These are phyloP conservation scores for Phylloscopus whistleri DNA, from an alignment of 2,113 vertebrate genomes.

Conservation along the genomic window DNA sequence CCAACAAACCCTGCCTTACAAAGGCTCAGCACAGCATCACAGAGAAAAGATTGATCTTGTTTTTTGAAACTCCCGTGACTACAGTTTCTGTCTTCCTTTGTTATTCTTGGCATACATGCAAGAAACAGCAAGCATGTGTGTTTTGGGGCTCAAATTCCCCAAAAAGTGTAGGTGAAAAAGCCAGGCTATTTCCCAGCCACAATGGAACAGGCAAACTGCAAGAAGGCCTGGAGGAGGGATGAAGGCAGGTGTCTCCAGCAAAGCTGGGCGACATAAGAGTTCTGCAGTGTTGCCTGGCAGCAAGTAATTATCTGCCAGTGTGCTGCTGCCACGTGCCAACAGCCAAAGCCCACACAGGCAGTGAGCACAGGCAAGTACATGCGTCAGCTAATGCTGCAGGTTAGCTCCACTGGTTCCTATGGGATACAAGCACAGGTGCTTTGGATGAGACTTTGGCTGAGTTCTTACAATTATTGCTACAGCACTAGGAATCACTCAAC, in stretches of 20 bases:
- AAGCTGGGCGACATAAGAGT: not conserved
- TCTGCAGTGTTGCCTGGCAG: slow-evolving; percentile 64
- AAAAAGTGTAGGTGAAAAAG: not conserved
- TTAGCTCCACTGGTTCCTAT: not conserved
- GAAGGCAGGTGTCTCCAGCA: slow-evolving; percentile 54
- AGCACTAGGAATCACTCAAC: not conserved
- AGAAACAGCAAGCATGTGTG: not conserved
- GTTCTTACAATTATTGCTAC: not conserved
- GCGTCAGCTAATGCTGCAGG: not conserved
- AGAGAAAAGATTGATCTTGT: not conserved
- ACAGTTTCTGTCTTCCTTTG: not conserved
- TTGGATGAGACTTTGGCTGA: not conserved
- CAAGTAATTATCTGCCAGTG: slow-evolving; percentile 54
- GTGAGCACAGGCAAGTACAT: not conserved
- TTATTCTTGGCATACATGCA: not conserved
- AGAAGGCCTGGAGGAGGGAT: not conserved
- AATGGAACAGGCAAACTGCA: not conserved
- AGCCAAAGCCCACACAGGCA: slow-evolving; percentile 46
- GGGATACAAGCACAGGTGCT: not conserved
- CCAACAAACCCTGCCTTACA: not conserved
- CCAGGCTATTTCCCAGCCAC: not conserved
- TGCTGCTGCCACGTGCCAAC: slow-evolving; percentile 41
- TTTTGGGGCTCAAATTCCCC: not conserved
- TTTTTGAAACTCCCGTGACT: not conserved
- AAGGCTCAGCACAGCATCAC: not conserved